A percentile compares a stretch with the other conserved stretches of the same genome.
These are phyloP conservation scores for Xanthorhoe spadicearia DNA, from an alignment of 2,888 invertebrate genomes.

Conservation along the genomic window DNA sequence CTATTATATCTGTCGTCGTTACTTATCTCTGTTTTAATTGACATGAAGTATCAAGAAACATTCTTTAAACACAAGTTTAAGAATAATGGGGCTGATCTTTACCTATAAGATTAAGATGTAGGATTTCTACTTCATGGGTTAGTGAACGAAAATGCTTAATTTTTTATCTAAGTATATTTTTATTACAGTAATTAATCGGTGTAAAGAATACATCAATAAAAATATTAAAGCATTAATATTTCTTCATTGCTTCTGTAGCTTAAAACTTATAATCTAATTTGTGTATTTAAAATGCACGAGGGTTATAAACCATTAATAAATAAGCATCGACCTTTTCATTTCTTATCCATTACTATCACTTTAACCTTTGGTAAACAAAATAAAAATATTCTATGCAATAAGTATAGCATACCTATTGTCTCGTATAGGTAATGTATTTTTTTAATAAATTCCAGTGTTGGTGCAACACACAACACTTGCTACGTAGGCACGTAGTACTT, in stretches of 20 bases:
- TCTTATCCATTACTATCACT: constrained; percentile 23
- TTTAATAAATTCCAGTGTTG: constrained; percentile 14
- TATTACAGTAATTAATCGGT: constrained; percentile 28
- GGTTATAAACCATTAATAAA: constrained; percentile 25
- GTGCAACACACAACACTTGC: constrained; percentile 5
- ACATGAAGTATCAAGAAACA: too few relatives aligned
- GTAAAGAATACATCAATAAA: constrained; percentile 44
- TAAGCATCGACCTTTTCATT: constrained; percentile 12
- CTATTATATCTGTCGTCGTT: too few relatives aligned
- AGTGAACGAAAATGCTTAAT: background rate
- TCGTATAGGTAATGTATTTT: constrained; percentile 23
- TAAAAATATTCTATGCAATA: constrained; percentile 31
- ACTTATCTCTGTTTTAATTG: too few relatives aligned
- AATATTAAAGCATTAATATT: constrained; percentile 56
- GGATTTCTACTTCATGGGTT: too few relatives aligned
- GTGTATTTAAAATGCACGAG: constrained; percentile 45
- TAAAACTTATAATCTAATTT: constrained; percentile 42
- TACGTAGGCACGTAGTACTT: background rate
- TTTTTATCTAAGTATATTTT: constrained; percentile 9
- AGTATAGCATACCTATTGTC: constrained; percentile 37
- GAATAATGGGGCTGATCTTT: too few relatives aligned
- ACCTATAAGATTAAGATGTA: too few relatives aligned
- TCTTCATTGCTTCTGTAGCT: constrained; percentile 41
- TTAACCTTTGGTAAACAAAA: constrained; percentile 9
- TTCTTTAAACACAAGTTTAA: too few relatives aligned